Evolutionary conservation across 2,797 vertebrate genomes (phyloP).

Genomic region (Brachyrhaphis roseni): DNA sequence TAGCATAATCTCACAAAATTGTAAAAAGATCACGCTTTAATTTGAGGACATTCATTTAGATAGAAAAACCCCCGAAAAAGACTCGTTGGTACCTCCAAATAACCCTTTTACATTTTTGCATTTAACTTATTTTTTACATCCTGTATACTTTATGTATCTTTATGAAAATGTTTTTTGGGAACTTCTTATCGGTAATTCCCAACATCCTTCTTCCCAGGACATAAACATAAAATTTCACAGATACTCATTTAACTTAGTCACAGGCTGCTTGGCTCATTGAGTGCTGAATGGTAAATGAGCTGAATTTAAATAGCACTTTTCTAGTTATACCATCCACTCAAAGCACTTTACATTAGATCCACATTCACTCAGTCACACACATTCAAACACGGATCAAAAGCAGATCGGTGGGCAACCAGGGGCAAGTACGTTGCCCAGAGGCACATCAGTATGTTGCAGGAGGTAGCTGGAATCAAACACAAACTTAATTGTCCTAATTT

Average conservation of each 20-base stretch:
- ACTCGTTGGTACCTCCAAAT: background rate
- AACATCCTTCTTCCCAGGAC: background rate
- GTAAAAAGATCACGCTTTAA: background rate
- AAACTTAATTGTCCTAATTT: background rate
- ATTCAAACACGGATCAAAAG: background rate
- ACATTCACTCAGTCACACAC: background rate
- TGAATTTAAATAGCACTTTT: background rate
- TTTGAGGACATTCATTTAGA: background rate
- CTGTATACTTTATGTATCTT: background rate
- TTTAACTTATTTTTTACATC: background rate
- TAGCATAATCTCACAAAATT: background rate
- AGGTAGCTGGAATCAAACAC: background rate
- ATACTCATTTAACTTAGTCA: background rate
- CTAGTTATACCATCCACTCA: background rate
- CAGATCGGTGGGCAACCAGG: background rate
- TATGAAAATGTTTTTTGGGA: background rate
- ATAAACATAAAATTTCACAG: background rate
- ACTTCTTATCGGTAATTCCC: background rate
- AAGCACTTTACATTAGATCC: background rate
- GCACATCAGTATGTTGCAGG: background rate
- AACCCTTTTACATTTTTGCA: background rate
- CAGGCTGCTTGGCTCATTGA: background rate
- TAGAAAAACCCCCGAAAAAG: background rate
- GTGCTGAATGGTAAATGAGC: conserved; percentile 1
- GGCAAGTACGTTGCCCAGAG: background rate